These are phyloP conservation scores for Ibycter americanus DNA, from an alignment of 2,797 vertebrate genomes.

Conservation along the genomic window DNA sequence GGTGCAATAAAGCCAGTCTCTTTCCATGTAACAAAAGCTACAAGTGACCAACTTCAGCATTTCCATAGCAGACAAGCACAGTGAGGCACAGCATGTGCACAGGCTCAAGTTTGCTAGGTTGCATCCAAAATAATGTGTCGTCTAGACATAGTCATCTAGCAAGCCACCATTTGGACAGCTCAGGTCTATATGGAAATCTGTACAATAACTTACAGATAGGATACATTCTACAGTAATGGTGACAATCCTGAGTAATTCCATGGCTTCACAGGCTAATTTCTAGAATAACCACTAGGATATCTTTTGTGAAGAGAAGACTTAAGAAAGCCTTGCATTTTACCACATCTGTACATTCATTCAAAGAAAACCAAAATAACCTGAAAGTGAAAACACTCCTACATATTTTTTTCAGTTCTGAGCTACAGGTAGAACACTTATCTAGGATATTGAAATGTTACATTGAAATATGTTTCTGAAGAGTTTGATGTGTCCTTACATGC, in stretches of 20 bases:
- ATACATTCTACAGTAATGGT: not conserved
- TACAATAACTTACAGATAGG: not conserved
- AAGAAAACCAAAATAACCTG: not conserved
- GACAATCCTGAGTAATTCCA: not conserved
- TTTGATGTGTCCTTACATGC: not conserved
- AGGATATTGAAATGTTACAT: not conserved
- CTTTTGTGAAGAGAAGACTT: not conserved
- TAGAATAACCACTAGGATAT: not conserved
- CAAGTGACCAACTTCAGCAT: not conserved
- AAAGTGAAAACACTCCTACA: not conserved
- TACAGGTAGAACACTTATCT: not conserved
- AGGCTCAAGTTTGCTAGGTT: not conserved
- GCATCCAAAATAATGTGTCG: not conserved
- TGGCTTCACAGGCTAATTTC: not conserved
- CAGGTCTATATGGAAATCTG: not conserved
- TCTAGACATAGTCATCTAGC: not conserved
- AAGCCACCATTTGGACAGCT: not conserved
- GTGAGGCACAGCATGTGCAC: not conserved
- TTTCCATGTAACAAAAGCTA: not conserved
- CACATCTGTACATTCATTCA: not conserved
- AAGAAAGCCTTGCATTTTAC: not conserved
- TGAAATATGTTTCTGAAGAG: not conserved
- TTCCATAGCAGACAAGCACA: not conserved
- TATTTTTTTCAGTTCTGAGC: not conserved
- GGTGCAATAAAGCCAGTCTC: not conserved